Evolutionary conservation across 2,888 invertebrate genomes (phyloP).

Genomic region (Drosophila flavopinicola): DNA sequence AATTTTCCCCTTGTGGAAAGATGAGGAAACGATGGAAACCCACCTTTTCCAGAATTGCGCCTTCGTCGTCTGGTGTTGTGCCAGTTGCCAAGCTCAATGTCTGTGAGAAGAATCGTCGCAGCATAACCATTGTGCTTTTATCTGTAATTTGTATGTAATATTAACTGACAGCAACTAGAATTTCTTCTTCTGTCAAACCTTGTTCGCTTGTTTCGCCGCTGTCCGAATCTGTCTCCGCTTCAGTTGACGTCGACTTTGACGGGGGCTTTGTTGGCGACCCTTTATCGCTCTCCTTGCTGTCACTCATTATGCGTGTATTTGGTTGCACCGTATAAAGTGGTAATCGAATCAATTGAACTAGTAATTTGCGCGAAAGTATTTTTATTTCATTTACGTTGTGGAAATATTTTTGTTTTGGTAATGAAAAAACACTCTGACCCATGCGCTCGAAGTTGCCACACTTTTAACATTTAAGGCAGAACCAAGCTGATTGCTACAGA

Average conservation of each 20-base stretch:
- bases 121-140: conserved; percentile 86
- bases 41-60: conserved; percentile 56
- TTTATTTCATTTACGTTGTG: conserved; percentile 11
- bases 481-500: conserved; percentile 26
- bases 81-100: conserved; percentile 86
- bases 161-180: conserved; percentile 6
- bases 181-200: conserved; percentile 29
- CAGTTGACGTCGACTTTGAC: conserved; percentile 7
- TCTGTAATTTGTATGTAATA: conserved; percentile 43
- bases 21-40: neutral
- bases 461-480: fast-evolving
- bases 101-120: conserved; percentile 88
- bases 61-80: conserved; percentile 47
- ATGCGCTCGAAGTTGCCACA: conserved; percentile 36
- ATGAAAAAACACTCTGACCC: conserved; percentile 19
- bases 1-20: too few relatives aligned
- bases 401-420: conserved; percentile 18
- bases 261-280: conserved; percentile 1
- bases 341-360: neutral
- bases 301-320: conserved; percentile 34
- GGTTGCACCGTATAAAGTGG: neutral
- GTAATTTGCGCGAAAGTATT: conserved; percentile 6
- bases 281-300: conserved; percentile 19
- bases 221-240: conserved; percentile 30
- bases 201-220: conserved; percentile 24